Conservation (phyloP, 92 coral and sea anemone genomes). For the Heteractis magnifica region DNA sequence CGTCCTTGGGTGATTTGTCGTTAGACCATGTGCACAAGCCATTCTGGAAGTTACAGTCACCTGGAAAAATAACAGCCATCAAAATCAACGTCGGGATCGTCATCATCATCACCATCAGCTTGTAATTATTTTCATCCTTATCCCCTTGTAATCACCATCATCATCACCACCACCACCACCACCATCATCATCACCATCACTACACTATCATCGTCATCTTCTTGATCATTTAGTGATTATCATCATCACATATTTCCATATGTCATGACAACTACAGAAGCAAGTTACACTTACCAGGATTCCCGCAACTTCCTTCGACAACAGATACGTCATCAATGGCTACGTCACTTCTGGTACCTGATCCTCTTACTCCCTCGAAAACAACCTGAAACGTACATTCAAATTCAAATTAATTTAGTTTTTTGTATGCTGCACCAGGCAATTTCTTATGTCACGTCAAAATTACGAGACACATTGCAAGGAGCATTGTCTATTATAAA, state of each 20-base stretch:
- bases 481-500: too few relatives aligned
- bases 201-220: neutral
- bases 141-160: neutral
- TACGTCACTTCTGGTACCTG: constrained; percentile 63
- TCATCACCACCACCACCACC: neutral
- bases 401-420: neutral
- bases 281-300: constrained; percentile 52
- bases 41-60: constrained; percentile 79
- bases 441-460: too few relatives aligned
- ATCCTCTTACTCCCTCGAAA: constrained; percentile 83
- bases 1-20: constrained; percentile 46
- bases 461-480: too few relatives aligned
- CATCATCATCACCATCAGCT: neutral
- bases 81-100: too few relatives aligned
- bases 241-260: neutral
- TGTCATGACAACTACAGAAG: neutral
- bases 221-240: neutral
- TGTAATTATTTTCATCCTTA: neutral
- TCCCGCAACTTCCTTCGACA: constrained; percentile 54
- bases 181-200: neutral
- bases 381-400: constrained; percentile 48
- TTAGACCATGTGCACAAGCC: constrained; percentile 90
- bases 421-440: too few relatives aligned
- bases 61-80: constrained; percentile 20
- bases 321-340: constrained; percentile 82